Percentiles rank a stretch among this genome's conserved stretches.
Conservation (phyloP, 2,797 vertebrate species). For the Danio tinwini region DNA sequence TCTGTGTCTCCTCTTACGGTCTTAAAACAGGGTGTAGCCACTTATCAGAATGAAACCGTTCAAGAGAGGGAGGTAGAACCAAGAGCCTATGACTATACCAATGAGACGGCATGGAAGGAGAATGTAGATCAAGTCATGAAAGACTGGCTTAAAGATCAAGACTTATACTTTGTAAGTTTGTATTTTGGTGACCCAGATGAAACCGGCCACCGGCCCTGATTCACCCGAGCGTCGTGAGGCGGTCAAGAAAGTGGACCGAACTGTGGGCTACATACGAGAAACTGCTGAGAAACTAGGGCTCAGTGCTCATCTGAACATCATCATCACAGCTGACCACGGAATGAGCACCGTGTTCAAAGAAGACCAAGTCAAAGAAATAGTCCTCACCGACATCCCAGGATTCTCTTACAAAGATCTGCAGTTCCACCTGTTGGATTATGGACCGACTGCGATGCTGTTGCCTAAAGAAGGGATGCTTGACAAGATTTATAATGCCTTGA, state of each 20-base stretch:
- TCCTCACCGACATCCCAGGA: constrained; percentile 64
- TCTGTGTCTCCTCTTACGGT: constrained; percentile 70
- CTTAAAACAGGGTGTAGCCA: constrained; percentile 79
- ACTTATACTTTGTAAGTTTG: constrained; percentile 81
- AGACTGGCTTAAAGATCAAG: constrained; percentile 72
- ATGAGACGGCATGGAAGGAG: constrained; percentile 78
- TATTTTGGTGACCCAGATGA: constrained; percentile 85
- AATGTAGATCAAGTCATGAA: constrained; percentile 76
- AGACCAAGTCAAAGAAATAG: constrained; percentile 63
- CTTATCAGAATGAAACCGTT: constrained; percentile 73
- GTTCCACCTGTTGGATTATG: constrained; percentile 83
- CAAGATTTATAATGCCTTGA: constrained; percentile 75
- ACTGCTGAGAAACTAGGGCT: constrained; percentile 62
- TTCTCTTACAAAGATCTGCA: constrained; percentile 79
- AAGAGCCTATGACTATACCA: constrained; percentile 65
- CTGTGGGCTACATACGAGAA: constrained; percentile 78
- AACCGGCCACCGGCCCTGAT: constrained; percentile 81
- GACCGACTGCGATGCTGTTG: constrained; percentile 78
- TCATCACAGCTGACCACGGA: constrained; percentile 84
- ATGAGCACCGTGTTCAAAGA: constrained; percentile 76
- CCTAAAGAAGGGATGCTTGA: constrained; percentile 82
- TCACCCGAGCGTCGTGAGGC: constrained; percentile 72
- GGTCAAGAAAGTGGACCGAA: constrained; percentile 81
- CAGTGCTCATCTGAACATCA: constrained; percentile 73
- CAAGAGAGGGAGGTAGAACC: constrained; percentile 74